Conservation (phyloP, 2,113 vertebrate genomes). For the Carassius carassius region DNA sequence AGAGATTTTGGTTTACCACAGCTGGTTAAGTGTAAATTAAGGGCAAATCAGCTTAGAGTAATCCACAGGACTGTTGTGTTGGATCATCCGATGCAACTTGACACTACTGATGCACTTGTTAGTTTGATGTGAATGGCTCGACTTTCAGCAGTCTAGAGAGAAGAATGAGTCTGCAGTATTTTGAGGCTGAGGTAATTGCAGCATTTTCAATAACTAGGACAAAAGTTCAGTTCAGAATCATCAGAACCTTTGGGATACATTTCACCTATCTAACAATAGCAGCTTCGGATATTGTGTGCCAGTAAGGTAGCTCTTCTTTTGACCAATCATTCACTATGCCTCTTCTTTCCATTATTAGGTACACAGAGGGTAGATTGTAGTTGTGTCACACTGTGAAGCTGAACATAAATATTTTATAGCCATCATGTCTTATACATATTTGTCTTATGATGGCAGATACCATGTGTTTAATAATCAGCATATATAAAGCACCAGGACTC, state of each 20-base stretch:
- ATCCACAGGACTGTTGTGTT: constrained; percentile 51
- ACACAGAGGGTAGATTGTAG: constrained; percentile 2
- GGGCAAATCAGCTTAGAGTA: constrained; percentile 51
- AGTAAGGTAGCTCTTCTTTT: constrained; percentile 13
- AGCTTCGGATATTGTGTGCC: not conserved
- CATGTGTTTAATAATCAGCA: constrained; percentile 2
- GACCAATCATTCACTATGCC: not conserved
- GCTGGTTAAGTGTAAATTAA: constrained; percentile 48
- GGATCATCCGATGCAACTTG: constrained; percentile 49
- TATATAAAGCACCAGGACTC: not conserved
- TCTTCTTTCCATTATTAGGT: constrained; percentile 25
- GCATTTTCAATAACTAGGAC: constrained; percentile 28
- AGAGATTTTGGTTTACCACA: constrained; percentile 39
- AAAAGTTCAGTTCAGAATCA: constrained; percentile 6
- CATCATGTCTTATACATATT: constrained; percentile 8
- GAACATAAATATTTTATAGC: constrained; percentile 15
- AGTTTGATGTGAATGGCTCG: constrained; percentile 34
- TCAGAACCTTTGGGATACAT: not conserved
- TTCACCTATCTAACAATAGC: constrained; percentile 33
- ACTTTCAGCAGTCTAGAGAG: constrained; percentile 30
- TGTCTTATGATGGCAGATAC: not conserved
- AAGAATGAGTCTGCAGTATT: constrained; percentile 21
- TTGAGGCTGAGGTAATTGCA: constrained; percentile 3
- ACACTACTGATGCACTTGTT: constrained; percentile 48
- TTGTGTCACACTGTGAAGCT: not conserved